These are phyloP conservation scores for Tetrao urogallus DNA, from an alignment of 2,113 vertebrate genomes.

Conservation along the genomic window DNA sequence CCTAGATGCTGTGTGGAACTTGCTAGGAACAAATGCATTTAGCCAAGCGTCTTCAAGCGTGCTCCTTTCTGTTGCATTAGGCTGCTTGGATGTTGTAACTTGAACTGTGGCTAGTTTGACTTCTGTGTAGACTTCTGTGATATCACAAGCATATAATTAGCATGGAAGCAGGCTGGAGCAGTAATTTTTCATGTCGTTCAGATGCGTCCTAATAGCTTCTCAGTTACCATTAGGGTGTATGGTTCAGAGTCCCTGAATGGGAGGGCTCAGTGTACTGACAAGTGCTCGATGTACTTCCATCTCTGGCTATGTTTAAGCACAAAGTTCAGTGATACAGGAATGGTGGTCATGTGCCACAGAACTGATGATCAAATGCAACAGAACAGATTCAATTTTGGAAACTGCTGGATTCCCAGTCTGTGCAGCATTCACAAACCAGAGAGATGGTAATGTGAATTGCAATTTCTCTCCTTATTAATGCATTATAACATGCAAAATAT, in stretches of 20 bases:
- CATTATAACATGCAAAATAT: neutral
- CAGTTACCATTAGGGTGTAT: neutral
- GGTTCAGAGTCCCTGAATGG: neutral
- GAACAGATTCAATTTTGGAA: neutral
- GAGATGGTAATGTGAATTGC: neutral
- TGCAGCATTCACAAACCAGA: neutral
- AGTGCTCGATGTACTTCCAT: neutral
- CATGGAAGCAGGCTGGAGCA: neutral
- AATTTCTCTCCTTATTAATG: conserved; percentile 5
- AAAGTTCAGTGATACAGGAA: neutral
- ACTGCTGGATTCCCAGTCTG: neutral
- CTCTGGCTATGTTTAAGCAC: too few relatives aligned
- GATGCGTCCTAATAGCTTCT: neutral
- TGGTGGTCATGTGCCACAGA: neutral
- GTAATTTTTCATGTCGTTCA: neutral
- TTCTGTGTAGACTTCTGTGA: neutral
- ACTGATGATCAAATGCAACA: neutral
- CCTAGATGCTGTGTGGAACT: neutral
- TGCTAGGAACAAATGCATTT: neutral
- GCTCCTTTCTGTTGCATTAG: neutral
- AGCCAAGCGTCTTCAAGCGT: neutral
- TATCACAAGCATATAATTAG: neutral
- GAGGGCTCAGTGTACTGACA: neutral
- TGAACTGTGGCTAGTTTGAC: neutral
- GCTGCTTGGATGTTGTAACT: neutral